Evolutionary conservation across 2,113 vertebrate genomes (phyloP).

Genomic region (Chunga burmeisteri): DNA sequence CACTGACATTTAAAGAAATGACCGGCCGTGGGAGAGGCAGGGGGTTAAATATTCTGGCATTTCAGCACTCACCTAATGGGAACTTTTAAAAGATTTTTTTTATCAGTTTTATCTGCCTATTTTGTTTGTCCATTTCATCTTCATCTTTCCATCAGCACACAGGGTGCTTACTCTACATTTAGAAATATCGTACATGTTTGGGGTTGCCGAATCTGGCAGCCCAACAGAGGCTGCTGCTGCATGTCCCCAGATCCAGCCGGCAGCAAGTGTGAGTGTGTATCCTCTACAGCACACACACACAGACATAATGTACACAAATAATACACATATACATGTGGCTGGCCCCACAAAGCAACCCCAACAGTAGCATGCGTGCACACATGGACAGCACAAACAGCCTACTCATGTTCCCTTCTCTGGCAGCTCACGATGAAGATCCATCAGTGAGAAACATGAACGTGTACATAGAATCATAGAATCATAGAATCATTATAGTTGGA

Average conservation of each 20-base stretch:
- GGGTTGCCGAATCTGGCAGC: background rate
- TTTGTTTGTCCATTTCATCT: background rate
- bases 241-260: background rate
- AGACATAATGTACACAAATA: rapidly evolving
- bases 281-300: rapidly evolving
- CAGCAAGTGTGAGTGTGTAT: background rate
- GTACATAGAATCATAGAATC: no score
- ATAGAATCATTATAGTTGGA: no score
- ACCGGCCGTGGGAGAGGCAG: rapidly evolving
- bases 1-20: rapidly evolving
- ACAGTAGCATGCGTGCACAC: background rate
- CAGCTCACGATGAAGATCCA: background rate
- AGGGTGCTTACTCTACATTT: background rate
- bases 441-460: background rate
- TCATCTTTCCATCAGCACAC: background rate
- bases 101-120: background rate
- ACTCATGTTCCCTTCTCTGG: background rate
- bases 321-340: background rate
- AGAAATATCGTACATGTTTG: rapidly evolving
- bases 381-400: background rate
- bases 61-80: background rate
- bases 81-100: background rate
- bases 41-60: background rate
- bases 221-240: background rate
- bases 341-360: background rate